These are phyloP conservation scores for Brachypalpus laphriformis DNA, from an alignment of 2,888 invertebrate genomes.

Conservation along the genomic window DNA sequence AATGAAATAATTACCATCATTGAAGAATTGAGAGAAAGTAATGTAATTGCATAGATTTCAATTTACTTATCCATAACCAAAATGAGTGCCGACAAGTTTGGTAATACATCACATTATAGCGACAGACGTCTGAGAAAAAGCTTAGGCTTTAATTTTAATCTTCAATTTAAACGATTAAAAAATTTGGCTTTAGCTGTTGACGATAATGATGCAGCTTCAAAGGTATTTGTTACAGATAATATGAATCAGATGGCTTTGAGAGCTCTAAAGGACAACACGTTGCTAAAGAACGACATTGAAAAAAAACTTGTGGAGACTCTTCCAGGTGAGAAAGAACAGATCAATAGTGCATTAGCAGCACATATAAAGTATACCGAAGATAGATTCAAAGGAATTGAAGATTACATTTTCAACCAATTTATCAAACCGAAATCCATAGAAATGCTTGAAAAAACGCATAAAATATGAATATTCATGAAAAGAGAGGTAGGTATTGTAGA, in stretches of 20 bases:
- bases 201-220: constrained; percentile 23
- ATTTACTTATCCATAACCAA: not conserved
- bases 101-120: not conserved
- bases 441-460: not conserved
- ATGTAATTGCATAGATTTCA: not conserved
- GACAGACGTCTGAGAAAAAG: not conserved
- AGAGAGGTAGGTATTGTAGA: constrained; percentile 70
- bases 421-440: constrained; percentile 10
- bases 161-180: constrained; percentile 22
- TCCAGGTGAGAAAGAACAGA: constrained; percentile 5
- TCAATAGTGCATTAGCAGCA: not conserved
- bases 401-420: constrained; percentile 17
- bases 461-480: constrained; percentile 48
- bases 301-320: not conserved
- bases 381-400: constrained; percentile 4
- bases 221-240: constrained; percentile 15
- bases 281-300: constrained; percentile 13
- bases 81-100: constrained; percentile 15
- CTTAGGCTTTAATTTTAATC: constrained; percentile 26
- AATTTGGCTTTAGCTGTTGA: constrained; percentile 26
- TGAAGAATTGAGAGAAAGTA: not conserved
- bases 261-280: not conserved
- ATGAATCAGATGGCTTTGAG: not conserved
- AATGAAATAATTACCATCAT: not conserved
- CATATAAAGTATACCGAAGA: constrained; percentile 2